Base-by-base conservation (phyloP, 1,140 invertebrate genomes). In the Orussus abietinus region DNA sequence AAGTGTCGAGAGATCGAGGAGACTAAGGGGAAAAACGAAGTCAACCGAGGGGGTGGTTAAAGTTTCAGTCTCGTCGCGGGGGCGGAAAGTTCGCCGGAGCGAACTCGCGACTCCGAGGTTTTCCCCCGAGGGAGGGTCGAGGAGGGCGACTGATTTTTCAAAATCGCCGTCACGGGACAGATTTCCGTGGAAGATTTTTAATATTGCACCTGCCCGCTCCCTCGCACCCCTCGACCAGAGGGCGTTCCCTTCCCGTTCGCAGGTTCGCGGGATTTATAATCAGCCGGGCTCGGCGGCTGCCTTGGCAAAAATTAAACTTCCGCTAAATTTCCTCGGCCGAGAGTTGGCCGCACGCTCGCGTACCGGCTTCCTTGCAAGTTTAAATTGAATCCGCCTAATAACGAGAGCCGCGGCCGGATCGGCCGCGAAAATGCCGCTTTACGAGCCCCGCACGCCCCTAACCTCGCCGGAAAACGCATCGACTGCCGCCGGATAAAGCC, bases 301-400 rank as follows among this genome's bases (percentile, higher is more conserved):
- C 33, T 22, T 38, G 36, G n/a, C 28, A 38, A 38, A 25, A 38
- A 38, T 38, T 38, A 38, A 38, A 38, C 36, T 38, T 38, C 14
- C 17, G 17, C 20, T 7, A 35, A 21, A 21, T 35, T 35, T 35
- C 17, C 33, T n/a, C 22, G 33, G 17, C 33, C 11, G 22, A 35
- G 33, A 35, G 33, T 20, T n/a, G n/a, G n/a, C n/a, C n/a, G n/a
- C n/a, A n/a, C n/a, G n/a, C 10, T 20, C 6, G 18, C 17, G 12
- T 11, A 13, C 20, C 34, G 13, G 6, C 18, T 28, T 19, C 21
- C n/a, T 14, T 9, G 9, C 38, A 47, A 37, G 28, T 47, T 47
- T 32, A 47, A 41, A 47, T 42, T 47, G 35, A 47, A 40, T 46
- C 41, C 39, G 37, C 32, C 32, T 35, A 46, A 40, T 36, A 36